phyloP scores from a whole-genome alignment of 2,797 vertebrate genomes.

The Rhabdomys pumilio region DNA sequence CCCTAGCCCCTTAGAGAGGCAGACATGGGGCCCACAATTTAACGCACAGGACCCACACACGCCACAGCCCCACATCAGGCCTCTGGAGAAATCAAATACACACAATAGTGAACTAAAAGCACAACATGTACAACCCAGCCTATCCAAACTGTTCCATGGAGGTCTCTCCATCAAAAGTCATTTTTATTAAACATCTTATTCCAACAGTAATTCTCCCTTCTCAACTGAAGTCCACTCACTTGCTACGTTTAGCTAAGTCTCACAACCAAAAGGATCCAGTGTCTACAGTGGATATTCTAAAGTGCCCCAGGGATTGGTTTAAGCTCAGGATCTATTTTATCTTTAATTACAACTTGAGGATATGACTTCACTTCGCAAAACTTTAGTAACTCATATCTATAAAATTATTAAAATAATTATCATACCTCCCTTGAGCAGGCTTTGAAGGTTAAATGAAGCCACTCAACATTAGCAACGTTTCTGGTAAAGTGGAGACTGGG shows the following conservation, averaged over 20 bases:
- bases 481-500: neutral
- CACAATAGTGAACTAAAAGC: neutral
- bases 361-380: constrained; percentile 30
- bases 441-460: neutral
- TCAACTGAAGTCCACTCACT: neutral
- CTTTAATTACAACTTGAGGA: constrained; percentile 2
- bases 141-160: neutral
- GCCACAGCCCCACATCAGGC: too few relatives aligned
- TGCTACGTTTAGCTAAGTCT: neutral
- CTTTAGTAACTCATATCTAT: neutral
- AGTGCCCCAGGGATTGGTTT: neutral
- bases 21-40: too few relatives aligned
- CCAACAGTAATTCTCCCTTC: neutral
- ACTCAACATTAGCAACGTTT: neutral
- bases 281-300: neutral
- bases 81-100: neutral
- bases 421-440: neutral
- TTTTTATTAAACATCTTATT: neutral
- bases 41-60: too few relatives aligned
- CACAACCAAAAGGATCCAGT: neutral
- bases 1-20: too few relatives aligned
- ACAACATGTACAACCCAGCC: neutral
- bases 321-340: neutral
- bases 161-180: neutral
- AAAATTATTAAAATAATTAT: constrained; percentile 34